Evolutionary conservation across 2,888 invertebrate species (phyloP), one percentile per base, ranked within the genome.

Genomic region (Osmoderma eremita): DNA sequence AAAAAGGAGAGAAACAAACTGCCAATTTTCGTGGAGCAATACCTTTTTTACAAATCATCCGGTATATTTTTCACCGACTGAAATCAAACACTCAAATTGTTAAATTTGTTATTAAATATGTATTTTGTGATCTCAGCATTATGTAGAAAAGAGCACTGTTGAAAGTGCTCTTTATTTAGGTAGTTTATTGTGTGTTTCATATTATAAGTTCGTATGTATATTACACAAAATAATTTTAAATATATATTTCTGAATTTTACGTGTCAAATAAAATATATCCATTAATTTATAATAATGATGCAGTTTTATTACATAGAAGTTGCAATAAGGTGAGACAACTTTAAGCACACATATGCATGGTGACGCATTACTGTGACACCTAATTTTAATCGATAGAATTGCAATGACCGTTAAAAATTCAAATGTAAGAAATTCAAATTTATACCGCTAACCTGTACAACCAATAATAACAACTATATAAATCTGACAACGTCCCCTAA

Each of bases 81-180:
- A 50, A 51, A 61, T 36, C 58, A 56, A 22, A 51, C 56, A 61
- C 58, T 61, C 58, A 66, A 65, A 79, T 79, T 80, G 80, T 80
- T 81, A 76, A 78, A 80, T 80, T 80, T 81, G 80, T 81, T 80
- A 80, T 77, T 78, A 77, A 79, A 73, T 79, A 80, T 80, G 79
- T 81, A 80, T 81, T 82, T 82, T 82, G 81, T 82, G 82, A 82
- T 82, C 82, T 82, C 82, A 82, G 80, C 80, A 81, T 63, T 80
- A 80, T 79, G 79, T 80, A 80, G 79, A 67, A 67, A 20, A 38
- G 78, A 75, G 79, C 79, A 78, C 78, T 78, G 80, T 80, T 81
- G 78, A 79, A 74, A 72, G 70, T 76, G 73, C 73, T 75, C 74
- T 74, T 71, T 75, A 75, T 78, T 71, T 72, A 74, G 71, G 70